phyloP scores from a whole-genome alignment of 2,113 vertebrate genomes.

The Desmodus rotundus region DNA sequence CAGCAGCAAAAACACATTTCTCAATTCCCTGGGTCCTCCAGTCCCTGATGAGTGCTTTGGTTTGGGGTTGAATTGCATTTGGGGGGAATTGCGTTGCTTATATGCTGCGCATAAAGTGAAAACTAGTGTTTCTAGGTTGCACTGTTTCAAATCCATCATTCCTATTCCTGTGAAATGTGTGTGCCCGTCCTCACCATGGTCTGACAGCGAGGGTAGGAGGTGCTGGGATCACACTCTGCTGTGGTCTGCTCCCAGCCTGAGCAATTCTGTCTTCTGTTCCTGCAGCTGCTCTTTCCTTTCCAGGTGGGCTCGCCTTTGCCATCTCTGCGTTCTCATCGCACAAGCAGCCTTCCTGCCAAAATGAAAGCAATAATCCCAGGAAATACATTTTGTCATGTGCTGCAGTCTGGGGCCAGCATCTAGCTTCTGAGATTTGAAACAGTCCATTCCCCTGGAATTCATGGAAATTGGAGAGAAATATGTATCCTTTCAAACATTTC shows the following conservation, averaged over 20 bases:
- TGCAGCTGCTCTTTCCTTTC: not conserved
- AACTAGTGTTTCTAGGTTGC: not conserved
- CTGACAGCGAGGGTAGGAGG: not conserved
- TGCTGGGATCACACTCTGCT: not conserved
- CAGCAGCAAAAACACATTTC: not conserved
- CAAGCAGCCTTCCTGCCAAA: not conserved
- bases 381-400: not conserved
- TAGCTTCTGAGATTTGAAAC: not conserved
- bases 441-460: not conserved
- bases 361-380: not conserved
- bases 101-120: not conserved
- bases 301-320: not conserved
- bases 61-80: not conserved
- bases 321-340: not conserved
- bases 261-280: not conserved
- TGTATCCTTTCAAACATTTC: not conserved
- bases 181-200: not conserved
- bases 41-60: not conserved
- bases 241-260: not conserved
- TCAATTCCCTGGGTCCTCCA: not conserved
- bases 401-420: not conserved
- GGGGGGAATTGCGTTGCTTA: not conserved
- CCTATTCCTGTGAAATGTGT: not conserved
- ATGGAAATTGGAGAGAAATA: not conserved
- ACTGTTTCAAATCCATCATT: not conserved